These are phyloP conservation scores for Semotilus atromaculatus DNA, from an alignment of 2,797 vertebrate species.

Conservation along the genomic window DNA sequence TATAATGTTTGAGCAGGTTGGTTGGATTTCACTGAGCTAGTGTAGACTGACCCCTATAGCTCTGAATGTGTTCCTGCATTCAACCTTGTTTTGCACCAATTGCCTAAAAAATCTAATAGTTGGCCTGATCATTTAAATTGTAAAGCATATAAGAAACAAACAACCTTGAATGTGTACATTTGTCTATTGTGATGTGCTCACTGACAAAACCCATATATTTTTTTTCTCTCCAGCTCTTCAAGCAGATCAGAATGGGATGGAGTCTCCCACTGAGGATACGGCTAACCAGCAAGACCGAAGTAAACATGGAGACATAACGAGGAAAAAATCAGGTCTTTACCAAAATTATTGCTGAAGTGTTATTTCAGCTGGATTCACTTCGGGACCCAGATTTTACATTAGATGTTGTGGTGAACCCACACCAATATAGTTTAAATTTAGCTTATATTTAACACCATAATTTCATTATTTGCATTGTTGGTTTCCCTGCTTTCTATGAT, in stretches of 20 bases:
- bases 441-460: not conserved
- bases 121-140: not conserved
- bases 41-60: constrained; percentile 63
- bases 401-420: not conserved
- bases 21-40: constrained; percentile 32
- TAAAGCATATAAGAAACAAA: not conserved
- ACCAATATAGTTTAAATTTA: not conserved
- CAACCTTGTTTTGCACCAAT: not conserved
- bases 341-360: not conserved
- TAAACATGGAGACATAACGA: constrained; percentile 44
- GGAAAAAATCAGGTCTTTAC: constrained; percentile 53
- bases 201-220: not conserved
- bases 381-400: not conserved
- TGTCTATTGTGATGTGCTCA: not conserved
- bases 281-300: constrained; percentile 53
- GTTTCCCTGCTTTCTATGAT: not conserved
- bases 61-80: constrained; percentile 48
- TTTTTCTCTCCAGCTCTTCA: not conserved
- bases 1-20: not conserved
- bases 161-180: not conserved
- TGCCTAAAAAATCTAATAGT: not conserved
- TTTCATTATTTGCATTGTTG: not conserved
- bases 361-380: not conserved
- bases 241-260: constrained; percentile 56
- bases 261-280: constrained; percentile 52